A percentile compares a stretch with the other conserved stretches of the same genome.
Conservation (phyloP, 2,888 invertebrate genomes). For the Eremobia ochroleuca region DNA sequence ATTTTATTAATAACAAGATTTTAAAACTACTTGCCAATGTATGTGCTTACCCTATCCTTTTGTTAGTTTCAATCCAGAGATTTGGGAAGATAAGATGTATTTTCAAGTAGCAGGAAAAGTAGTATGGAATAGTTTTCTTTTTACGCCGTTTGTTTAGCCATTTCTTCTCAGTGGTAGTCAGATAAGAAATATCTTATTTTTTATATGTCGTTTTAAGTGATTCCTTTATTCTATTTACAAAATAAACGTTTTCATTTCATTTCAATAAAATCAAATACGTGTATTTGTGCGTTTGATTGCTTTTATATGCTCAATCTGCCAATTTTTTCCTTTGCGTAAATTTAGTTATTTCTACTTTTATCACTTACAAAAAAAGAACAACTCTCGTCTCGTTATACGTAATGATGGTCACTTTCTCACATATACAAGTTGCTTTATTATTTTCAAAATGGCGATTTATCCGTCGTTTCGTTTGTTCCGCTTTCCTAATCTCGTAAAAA, state of each 20-base stretch:
- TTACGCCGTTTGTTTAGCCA: background rate
- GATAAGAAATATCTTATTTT: background rate
- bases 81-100: background rate
- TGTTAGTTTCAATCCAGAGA: background rate
- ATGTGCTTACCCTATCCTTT: background rate
- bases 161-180: background rate
- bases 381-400: slow-evolving; percentile 41
- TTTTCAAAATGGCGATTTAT: slow-evolving; percentile 70
- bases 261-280: background rate
- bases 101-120: background rate
- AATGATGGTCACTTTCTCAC: slow-evolving; percentile 64
- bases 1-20: background rate
- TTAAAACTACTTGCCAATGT: background rate
- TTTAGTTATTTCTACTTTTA: background rate
- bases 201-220: background rate
- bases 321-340: background rate
- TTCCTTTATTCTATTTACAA: background rate
- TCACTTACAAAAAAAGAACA: slow-evolving; percentile 24
- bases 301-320: background rate
- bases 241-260: background rate
- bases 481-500: slow-evolving; percentile 79
- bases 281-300: background rate
- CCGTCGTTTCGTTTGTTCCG: slow-evolving; percentile 78
- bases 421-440: slow-evolving; percentile 53
- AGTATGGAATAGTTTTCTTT: background rate